Base-by-base conservation (phyloP, 2,113 vertebrate species). In the Mixornis gularis region DNA sequence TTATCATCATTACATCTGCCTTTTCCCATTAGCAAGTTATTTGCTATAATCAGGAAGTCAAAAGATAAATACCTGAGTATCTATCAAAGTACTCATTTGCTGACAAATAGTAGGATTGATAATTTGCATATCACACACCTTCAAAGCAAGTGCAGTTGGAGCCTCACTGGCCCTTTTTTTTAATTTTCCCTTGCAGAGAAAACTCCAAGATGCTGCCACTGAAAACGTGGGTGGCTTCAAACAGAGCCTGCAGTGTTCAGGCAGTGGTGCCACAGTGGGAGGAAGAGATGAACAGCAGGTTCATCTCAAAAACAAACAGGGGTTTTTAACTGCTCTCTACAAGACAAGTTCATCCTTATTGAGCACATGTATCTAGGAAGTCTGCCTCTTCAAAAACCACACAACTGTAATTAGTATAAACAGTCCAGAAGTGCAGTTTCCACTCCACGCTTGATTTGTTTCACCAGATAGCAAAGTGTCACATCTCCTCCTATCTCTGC, bases 351-450 rank as follows among this genome's bases (percentile, higher is more conserved):
- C 21, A 65, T 48, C 77, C 41, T 43, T 29, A 11, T 0, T 77
- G 36, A 73, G 29, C 55, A 55, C 9, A 29, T 0, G 19, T 4
- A 49, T 2, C 40, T 46, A 51, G 17, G 48, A 72, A 72, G 17
- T 32, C n/a, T 26, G 6, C 38, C 65, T 68, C 70, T 74, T 34
- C 58, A 71, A 43, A 72, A 91, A 6, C 6, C 1, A 1, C 8
- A 13, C 0, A 0, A 17, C 36, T 24, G 7, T 22, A 17, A 41
- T n/a, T 12, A 60, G 41, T 7, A 64, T 15, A 1, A 5, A 32
- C 1, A 2, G 15, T 34, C 44, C 38, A 51, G 12, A 56, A 74
- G 21, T 15, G 25, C 49, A 46, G 46, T 16, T 72, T 55, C 46
- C 46, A 69, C 29, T 70, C 38, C 22, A 49, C 26, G 17, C 36